Conservation (phyloP, 2,113 vertebrate species). For the Ictalurus furcatus region DNA sequence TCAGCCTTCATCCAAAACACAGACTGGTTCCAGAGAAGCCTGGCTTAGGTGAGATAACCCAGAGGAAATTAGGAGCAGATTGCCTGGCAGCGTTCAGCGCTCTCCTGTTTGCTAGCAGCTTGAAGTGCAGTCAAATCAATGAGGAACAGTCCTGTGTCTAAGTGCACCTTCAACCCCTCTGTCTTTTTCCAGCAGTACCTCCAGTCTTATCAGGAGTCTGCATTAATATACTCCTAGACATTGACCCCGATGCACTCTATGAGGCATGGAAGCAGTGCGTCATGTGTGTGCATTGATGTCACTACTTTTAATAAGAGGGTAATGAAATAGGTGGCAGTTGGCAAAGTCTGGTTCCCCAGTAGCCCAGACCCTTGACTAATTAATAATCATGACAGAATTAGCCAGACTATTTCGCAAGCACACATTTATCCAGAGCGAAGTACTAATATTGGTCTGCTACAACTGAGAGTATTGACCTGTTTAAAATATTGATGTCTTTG, state of each 20-base stretch:
- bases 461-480: neutral
- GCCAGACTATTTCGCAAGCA: too few relatives aligned
- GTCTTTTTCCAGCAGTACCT: neutral
- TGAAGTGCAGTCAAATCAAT: slow-evolving; percentile 42
- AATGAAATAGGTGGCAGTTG: neutral
- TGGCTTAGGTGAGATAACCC: slow-evolving; percentile 20
- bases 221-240: neutral
- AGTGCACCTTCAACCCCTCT: slow-evolving; percentile 10
- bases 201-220: neutral
- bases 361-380: neutral
- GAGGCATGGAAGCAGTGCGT: neutral
- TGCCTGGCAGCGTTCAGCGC: slow-evolving; percentile 18
- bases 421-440: neutral
- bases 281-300: neutral
- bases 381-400: neutral
- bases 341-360: neutral
- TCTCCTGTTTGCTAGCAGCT: slow-evolving; percentile 10
- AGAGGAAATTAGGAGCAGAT: slow-evolving; percentile 45
- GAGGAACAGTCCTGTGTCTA: slow-evolving; percentile 21
- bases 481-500: slow-evolving; percentile 8
- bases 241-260: neutral
- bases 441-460: neutral
- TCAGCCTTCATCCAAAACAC: neutral
- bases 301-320: neutral
- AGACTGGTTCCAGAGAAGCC: neutral